Base-by-base conservation (phyloP, 2,797 vertebrate species). In the Liasis olivaceus region DNA sequence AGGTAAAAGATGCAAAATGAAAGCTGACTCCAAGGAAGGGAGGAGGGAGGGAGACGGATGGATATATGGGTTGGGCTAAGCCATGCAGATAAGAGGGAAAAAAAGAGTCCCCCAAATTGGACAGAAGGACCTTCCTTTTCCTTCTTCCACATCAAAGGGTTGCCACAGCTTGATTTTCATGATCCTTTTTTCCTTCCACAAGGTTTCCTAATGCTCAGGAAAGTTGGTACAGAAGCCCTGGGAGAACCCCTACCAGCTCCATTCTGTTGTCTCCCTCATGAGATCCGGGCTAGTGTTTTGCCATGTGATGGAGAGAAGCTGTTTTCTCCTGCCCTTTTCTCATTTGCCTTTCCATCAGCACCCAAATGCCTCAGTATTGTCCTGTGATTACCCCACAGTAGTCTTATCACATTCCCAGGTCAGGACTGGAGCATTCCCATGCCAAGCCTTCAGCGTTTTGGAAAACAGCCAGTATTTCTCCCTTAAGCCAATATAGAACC, bases 241-340 rank as follows among this genome's bases (percentile, higher is more conserved):
- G 4, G 88, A 28, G 63, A 51, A 26, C 26, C 17, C 47, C 42
- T 47, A 31, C 9, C 31, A 60, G 13, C 24, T 56, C 36, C 36
- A 13, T 81, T 60, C 58, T 26, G 14, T 47, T 63, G 22, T 26
- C 58, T 42, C 28, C 4, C 28, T 60, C 14, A 15, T 15, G 59
- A 42, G 89, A 84, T 51, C 72, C 58, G n/a, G 59, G 2, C 42
- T 28, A 17, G 28, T 89, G 93, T 2, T 7, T 95, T 94, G 91
- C 95, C 87, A 89, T 92, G 95, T 66, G 90, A 89, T 93, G 85
- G 92, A 94, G 91, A 94, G 14, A 47, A 87, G 69, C 94, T 94
- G 20, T 96, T 85, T 51, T 47, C 4, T 24, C 36, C 47, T 47
- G 20, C 20, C 1, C 9, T 47, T 11, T 4, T 0, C 72, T 0